Evolutionary conservation across 92 coral and sea anemone species (phyloP), one percentile per base, ranked within the genome.

Genomic region (Umimayanthus chanpuru): DNA sequence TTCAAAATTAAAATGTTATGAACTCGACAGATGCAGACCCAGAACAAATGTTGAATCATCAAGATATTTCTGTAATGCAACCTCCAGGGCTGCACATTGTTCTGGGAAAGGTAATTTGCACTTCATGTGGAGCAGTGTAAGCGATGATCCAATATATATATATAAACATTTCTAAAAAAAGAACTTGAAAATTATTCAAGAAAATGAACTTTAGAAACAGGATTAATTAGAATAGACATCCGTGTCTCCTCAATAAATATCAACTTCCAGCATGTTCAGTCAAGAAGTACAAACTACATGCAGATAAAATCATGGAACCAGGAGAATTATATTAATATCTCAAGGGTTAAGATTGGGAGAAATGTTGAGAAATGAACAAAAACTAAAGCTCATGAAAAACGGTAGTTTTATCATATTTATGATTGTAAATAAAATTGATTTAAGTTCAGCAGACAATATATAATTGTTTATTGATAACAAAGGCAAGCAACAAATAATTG

Each of bases 381-480:
- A 61, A 4, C 4, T 61, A 26, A 61, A 20, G 68, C 15, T 56
- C 65, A 14, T 56, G 65, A 56, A 5, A 61, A 53, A 53, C 2
- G 14, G 18, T 53, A 53, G 58, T 53, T 53, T 53, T 53, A 53
- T 15, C 58, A 14, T 9, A 53, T 53, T 53, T 7, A 5, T 5
- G 10, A 47, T 47, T 53, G 58, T 53, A 53, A 53, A 53, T 53
- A 12, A 53, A 18, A 53, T 14, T 6, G 36, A 41, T 1, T n/a
- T 23, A 82, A 82, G 26, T 2, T 53, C 11, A 20, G 9, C 40
- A 68, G 72, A 47, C 86, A 82, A 73, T n/a, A 53, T 73, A 82
- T 26, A 50, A 82, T 30, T 36, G 43, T 64, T 58, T 55, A 55
- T 61, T 75, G 43, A 9, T 18, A 10, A 73, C 73, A 40, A 83